These are phyloP conservation scores for Narcine bancroftii DNA, from an alignment of 2,113 vertebrate species.

Conservation along the genomic window DNA sequence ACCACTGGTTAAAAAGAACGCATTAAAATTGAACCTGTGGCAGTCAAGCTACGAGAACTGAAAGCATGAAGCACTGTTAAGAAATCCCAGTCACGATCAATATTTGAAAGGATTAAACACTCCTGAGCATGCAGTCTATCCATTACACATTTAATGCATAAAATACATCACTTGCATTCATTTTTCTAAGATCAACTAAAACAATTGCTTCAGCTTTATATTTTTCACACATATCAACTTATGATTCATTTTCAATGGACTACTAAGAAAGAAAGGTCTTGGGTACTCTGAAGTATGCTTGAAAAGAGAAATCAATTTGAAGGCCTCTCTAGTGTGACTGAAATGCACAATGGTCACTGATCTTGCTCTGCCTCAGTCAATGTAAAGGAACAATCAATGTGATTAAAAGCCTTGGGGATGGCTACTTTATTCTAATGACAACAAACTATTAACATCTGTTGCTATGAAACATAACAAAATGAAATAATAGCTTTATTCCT, in stretches of 20 bases:
- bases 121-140: slow-evolving; percentile 57
- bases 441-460: slow-evolving; percentile 2
- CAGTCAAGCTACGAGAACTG: slow-evolving; percentile 38
- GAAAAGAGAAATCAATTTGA: not conserved
- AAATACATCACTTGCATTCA: slow-evolving; percentile 54
- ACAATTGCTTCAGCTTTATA: not conserved
- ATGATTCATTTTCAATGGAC: not conserved
- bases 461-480: slow-evolving; percentile 19
- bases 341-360: not conserved
- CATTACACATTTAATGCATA: slow-evolving; percentile 61
- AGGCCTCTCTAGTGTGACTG: not conserved
- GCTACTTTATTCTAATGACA: slow-evolving; percentile 23
- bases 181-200: slow-evolving; percentile 24
- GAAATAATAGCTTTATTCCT: not conserved
- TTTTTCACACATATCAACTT: not conserved
- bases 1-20: slow-evolving; percentile 10
- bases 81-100: slow-evolving; percentile 61
- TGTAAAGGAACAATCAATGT: not conserved
- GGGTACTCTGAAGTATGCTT: not conserved
- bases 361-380: not conserved
- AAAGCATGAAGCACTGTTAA: slow-evolving; percentile 40
- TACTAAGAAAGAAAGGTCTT: not conserved
- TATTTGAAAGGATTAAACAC: slow-evolving; percentile 64
- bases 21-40: slow-evolving; percentile 40
- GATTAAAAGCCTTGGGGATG: not conserved